Conservation (phyloP, 2,888 invertebrate species). For the Aplocera efformata region DNA sequence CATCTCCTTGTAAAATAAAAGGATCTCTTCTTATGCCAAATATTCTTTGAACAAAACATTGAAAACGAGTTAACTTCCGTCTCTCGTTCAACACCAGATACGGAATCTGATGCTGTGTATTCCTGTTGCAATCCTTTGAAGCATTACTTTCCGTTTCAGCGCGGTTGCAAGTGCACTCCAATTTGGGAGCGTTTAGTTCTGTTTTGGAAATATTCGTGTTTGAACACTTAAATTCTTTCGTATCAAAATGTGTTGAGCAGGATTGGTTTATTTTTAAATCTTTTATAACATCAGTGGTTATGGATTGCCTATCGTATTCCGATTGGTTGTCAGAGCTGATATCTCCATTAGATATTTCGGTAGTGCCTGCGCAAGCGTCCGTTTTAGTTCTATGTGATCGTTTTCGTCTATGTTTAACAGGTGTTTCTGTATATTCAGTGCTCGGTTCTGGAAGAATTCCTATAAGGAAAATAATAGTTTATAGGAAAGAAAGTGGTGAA, state of each 20-base stretch:
- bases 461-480: constrained; percentile 9
- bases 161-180: constrained; percentile 1
- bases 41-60: constrained; percentile 57
- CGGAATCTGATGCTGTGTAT: constrained; percentile 23
- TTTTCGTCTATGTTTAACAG: constrained; percentile 35
- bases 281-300: constrained; percentile 42
- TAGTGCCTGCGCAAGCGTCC: constrained; percentile 59
- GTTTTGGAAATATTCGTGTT: constrained; percentile 6
- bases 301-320: constrained; percentile 30
- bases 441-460: constrained; percentile 52
- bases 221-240: constrained; percentile 17
- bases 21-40: constrained; percentile 52
- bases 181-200: too few species aligned
- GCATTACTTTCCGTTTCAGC: constrained; percentile 9
- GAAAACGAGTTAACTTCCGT: constrained; percentile 54
- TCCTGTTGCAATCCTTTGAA: background rate
- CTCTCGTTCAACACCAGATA: constrained; percentile 42
- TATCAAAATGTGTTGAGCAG: constrained; percentile 38
- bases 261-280: constrained; percentile 47
- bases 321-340: constrained; percentile 19
- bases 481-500: too few species aligned
- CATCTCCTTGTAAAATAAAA: constrained; percentile 30
- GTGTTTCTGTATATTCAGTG: constrained; percentile 21
- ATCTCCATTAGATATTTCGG: constrained; percentile 28
- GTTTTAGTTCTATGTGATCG: constrained; percentile 59